Evolutionary conservation across 2,797 vertebrate species (phyloP), one percentile per base, ranked within the genome.

Genomic region (Lophotriccus pileatus): DNA sequence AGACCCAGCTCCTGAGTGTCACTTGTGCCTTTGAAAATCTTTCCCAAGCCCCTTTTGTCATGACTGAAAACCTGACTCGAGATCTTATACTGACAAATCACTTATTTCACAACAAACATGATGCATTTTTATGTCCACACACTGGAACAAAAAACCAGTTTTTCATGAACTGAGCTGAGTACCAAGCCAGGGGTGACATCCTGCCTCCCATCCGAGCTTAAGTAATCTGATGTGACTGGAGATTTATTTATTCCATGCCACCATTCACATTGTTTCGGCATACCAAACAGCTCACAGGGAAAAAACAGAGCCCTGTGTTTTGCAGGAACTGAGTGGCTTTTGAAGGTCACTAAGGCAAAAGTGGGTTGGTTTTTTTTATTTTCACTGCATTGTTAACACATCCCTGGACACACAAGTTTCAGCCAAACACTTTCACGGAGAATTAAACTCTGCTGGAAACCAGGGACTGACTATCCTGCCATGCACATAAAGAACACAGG

Each of bases 391-490:
- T 72, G 68, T 73, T 64, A 93, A 60, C 69, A 36, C 23, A 41
- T 78, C 86, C 79, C 84, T 44, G 70, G 78, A 67, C 68, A 67
- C 68, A 67, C 59, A 46, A 41, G 49, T 89, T 85, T 58, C 52
- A 81, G 77, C 64, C 75, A 85, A 41, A 63, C 30, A 19, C 14
- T 86, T 91, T 84, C 59, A 85, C 0, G 9, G 86, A 89, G 62
- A 83, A 91, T 95, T 84, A 95, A 95, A 70, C 52, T 34, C 60
- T 53, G 36, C 70, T 52, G n/a, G 77, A 79, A 93, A 63, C 62
- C 28, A 67, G 78, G 36, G 67, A 58, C 52, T 66, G 64, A 22
- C 66, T 80, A 1, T 50, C 52, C 43, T 82, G 50, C 39, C 1
- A 0, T 8, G 34, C 32, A 49, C 2, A 1, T 7, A n/a, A 32